Conservation (phyloP, 1,140 invertebrate genomes). For the Oryctes rhinoceros region DNA sequence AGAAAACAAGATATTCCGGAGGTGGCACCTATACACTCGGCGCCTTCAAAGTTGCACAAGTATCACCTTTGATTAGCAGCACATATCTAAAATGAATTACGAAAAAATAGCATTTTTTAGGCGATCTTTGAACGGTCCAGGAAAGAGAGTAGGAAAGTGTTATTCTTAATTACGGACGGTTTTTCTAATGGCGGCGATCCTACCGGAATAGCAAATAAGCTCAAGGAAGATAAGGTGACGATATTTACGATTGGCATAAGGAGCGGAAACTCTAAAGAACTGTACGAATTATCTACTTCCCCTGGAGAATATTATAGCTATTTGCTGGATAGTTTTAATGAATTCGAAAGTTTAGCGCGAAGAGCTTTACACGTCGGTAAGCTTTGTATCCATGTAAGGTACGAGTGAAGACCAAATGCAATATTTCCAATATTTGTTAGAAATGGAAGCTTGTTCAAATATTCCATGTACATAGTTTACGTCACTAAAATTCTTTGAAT, state of each 20-base stretch:
- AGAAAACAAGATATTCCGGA: conserved; percentile 69
- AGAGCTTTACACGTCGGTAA: conserved; percentile 75
- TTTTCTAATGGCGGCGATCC: conserved; percentile 79
- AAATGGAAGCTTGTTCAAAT: too few species aligned
- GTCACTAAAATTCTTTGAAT: too few species aligned
- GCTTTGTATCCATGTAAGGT: conserved; percentile 33
- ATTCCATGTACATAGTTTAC: too few species aligned
- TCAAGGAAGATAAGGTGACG: conserved; percentile 65
- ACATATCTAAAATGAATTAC: neutral
- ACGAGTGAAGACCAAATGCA: neutral
- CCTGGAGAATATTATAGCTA: conserved; percentile 73
- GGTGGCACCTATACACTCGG: conserved; percentile 76
- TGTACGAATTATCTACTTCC: conserved; percentile 72
- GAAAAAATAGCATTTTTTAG: conserved; percentile 56
- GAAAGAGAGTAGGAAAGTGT: conserved; percentile 66
- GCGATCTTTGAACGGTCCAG: conserved; percentile 66
- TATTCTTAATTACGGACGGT: conserved; percentile 77
- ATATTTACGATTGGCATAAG: conserved; percentile 75
- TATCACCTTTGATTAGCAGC: conserved; percentile 52
- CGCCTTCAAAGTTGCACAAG: conserved; percentile 72
- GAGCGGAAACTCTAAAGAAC: conserved; percentile 73
- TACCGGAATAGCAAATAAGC: conserved; percentile 64
- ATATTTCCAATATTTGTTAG: neutral
- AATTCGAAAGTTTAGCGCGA: conserved; percentile 76
- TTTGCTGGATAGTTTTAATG: conserved; percentile 74